Conservation (phyloP, 2,797 vertebrate species). For the Erethizon dorsatum region DNA sequence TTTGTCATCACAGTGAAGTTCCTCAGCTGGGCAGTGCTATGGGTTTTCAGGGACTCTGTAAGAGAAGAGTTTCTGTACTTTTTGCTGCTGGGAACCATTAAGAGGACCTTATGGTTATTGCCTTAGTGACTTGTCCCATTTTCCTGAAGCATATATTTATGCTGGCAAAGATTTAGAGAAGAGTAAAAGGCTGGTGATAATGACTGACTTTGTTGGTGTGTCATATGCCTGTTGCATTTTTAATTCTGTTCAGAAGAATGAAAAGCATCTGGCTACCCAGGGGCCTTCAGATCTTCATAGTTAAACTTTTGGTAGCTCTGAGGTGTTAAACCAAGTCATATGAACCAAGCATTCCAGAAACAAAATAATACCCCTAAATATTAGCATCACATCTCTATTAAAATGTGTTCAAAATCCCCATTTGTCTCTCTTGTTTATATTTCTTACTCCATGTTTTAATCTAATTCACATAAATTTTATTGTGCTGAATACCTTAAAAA, state of each 20-base stretch:
- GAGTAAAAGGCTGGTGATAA: neutral
- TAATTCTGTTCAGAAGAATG: slow-evolving; percentile 28
- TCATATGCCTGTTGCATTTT: slow-evolving; percentile 18
- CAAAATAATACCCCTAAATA: neutral
- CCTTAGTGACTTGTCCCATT: neutral
- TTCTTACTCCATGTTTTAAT: neutral
- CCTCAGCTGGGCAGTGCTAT: neutral
- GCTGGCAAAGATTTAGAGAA: neutral
- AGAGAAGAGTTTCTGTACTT: neutral
- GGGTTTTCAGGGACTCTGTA: neutral
- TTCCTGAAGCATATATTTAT: neutral
- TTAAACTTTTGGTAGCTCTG: slow-evolving; percentile 2
- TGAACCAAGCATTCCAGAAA: slow-evolving; percentile 42
- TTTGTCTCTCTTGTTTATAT: slow-evolving; percentile 6
- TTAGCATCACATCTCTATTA: neutral
- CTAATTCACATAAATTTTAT: neutral
- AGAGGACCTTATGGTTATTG: neutral
- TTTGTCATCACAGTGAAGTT: neutral
- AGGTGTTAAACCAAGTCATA: neutral
- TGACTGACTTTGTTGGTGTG: neutral
- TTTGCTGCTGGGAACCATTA: neutral
- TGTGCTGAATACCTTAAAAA: neutral
- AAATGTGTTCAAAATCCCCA: neutral
- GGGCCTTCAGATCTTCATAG: neutral
- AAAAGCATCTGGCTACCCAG: neutral